Conservation (phyloP, 2,797 vertebrate species). For the Phoeniculus purpureus region DNA sequence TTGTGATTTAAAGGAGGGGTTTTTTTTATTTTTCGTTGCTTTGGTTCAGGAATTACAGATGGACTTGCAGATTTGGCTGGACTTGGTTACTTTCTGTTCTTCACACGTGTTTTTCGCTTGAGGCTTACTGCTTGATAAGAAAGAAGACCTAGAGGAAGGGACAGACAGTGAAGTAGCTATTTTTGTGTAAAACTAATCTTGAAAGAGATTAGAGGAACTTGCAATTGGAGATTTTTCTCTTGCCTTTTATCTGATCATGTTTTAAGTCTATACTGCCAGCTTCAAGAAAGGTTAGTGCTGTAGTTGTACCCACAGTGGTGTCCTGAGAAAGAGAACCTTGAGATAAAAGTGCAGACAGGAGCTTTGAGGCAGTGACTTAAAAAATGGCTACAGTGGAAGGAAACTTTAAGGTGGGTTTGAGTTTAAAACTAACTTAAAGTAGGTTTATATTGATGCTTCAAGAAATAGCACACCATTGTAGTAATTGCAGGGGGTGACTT, state of each 20-base stretch:
- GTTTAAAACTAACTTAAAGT: not conserved
- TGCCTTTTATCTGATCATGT: not conserved
- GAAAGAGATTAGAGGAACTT: not conserved
- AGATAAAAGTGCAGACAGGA: not conserved
- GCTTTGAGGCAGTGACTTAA: not conserved
- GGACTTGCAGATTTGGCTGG: not conserved
- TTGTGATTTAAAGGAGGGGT: not conserved
- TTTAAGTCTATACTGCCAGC: not conserved
- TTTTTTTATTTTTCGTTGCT: not conserved
- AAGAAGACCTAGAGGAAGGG: not conserved
- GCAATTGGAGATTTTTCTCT: not conserved
- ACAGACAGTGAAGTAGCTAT: not conserved
- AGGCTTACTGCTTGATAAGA: not conserved
- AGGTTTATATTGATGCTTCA: not conserved
- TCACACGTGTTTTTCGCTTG: not conserved
- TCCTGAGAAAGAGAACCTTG: not conserved
- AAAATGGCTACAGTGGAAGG: not conserved
- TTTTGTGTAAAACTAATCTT: not conserved
- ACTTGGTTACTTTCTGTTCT: not conserved
- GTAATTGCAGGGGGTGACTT: not conserved
- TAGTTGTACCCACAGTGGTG: not conserved
- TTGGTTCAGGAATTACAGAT: not conserved
- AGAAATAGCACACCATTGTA: not conserved
- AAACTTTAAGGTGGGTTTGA: not conserved
- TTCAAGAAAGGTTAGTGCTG: not conserved